These are phyloP conservation scores for Dryobates pubescens DNA, from an alignment of 2,797 vertebrate genomes.

Conservation along the genomic window DNA sequence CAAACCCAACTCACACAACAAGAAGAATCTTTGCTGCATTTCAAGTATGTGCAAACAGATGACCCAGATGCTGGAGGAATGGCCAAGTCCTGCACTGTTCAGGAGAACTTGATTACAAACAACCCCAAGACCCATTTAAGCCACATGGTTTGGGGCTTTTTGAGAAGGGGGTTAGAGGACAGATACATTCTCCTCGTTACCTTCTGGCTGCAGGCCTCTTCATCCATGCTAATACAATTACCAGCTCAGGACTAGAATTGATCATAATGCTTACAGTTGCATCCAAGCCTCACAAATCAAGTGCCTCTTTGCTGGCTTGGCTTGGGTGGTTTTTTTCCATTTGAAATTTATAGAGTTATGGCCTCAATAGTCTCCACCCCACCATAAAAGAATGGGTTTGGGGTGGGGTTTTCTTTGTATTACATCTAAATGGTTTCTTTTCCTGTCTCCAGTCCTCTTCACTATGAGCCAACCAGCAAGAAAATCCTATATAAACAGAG, in stretches of 20 bases:
- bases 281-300: not conserved
- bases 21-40: not conserved
- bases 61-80: slow-evolving; percentile 21
- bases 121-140: slow-evolving; percentile 9
- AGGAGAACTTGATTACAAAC: slow-evolving; percentile 47
- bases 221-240: not conserved
- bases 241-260: not conserved
- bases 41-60: slow-evolving; percentile 58
- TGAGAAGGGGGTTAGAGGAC: not conserved
- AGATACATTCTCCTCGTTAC: not conserved
- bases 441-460: not conserved
- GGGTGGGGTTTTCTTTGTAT: not conserved
- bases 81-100: slow-evolving; percentile 22
- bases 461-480: not conserved
- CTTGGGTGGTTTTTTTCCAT: not conserved
- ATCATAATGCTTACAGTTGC: slow-evolving; percentile 6
- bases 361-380: not conserved
- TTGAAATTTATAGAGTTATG: not conserved
- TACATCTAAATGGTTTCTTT: not conserved
- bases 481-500: not conserved
- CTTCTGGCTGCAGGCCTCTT: not conserved
- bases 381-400: not conserved
- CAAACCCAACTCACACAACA: not conserved
- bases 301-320: not conserved
- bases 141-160: not conserved